phyloP scores from a whole-genome alignment of 2,888 invertebrate species.

The Andrena dorsata region DNA sequence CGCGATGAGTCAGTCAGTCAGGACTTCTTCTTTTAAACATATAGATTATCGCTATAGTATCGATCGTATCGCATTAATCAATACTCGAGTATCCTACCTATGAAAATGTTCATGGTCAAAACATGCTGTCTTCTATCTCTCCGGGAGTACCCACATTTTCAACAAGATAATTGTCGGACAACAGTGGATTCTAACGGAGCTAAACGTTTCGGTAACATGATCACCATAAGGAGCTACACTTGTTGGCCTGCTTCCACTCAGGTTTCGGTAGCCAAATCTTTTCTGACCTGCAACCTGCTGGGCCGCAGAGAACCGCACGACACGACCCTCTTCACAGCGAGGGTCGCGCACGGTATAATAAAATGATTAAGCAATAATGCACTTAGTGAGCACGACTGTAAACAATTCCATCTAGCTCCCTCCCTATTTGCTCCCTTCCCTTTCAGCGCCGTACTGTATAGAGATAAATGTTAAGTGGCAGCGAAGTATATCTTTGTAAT shows the following conservation, averaged over 20 bases:
- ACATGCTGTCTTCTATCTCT: too few species aligned
- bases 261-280: slow-evolving; percentile 56
- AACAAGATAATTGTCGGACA: neutral
- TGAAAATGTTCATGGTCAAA: too few species aligned
- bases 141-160: too few species aligned
- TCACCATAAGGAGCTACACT: slow-evolving; percentile 57
- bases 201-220: slow-evolving; percentile 45
- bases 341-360: neutral
- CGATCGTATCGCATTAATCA: too few species aligned
- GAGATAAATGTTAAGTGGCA: neutral
- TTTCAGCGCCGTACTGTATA: too few species aligned
- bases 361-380: neutral
- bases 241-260: slow-evolving; percentile 61
- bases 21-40: too few species aligned
- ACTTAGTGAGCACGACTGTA: too few species aligned
- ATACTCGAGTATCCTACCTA: too few species aligned
- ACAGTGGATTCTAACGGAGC: slow-evolving; percentile 8
- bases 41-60: too few species aligned
- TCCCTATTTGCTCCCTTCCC: too few species aligned
- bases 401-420: too few species aligned
- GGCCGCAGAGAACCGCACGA: slow-evolving; percentile 2
- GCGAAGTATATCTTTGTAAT: slow-evolving; percentile 3
- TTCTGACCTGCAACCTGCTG: slow-evolving; percentile 66
- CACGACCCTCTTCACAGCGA: neutral
- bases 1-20: too few species aligned